phyloP scores from a whole-genome alignment of 1,140 invertebrate genomes.

The Drepana arcuata region DNA sequence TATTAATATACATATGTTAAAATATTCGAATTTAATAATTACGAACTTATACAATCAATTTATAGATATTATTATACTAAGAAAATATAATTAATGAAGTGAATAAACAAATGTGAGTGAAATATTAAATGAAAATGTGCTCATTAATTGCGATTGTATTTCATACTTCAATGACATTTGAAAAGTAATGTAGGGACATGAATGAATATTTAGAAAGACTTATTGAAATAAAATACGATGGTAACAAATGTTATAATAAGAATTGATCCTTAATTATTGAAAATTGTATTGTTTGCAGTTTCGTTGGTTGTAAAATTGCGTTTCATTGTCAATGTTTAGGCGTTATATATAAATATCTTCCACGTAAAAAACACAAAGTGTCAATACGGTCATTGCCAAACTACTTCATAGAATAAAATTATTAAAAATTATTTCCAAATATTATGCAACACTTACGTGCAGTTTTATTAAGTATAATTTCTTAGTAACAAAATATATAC shows the following conservation, averaged over 20 bases:
- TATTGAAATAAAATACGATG: constrained; percentile 70
- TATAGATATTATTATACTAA: constrained; percentile 71
- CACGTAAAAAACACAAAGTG: constrained; percentile 6
- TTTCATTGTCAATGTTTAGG: constrained; percentile 15
- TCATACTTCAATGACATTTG: constrained; percentile 68
- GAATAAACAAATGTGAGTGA: constrained; percentile 68
- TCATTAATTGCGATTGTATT: constrained; percentile 68
- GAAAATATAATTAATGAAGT: constrained; percentile 71
- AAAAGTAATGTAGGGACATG: constrained; percentile 63
- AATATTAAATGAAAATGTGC: constrained; percentile 57
- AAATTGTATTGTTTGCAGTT: constrained; percentile 35
- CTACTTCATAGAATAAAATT: constrained; percentile 11
- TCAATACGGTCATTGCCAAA: constrained; percentile 7
- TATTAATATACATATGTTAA: constrained; percentile 73
- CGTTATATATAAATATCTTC: constrained; percentile 7
- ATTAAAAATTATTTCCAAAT: constrained; percentile 1
- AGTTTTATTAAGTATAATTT: constrained; percentile 3
- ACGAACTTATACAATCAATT: constrained; percentile 71
- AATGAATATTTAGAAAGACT: constrained; percentile 71
- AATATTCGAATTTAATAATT: constrained; percentile 73
- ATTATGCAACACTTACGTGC: constrained; percentile 4
- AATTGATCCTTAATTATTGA: constrained; percentile 56
- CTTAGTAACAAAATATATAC: too few species aligned
- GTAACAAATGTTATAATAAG: constrained; percentile 64
- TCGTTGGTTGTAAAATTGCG: constrained; percentile 13